phyloP scores from a whole-genome alignment of 2,113 vertebrate genomes.

The Syngnathoides biaculeatus region DNA sequence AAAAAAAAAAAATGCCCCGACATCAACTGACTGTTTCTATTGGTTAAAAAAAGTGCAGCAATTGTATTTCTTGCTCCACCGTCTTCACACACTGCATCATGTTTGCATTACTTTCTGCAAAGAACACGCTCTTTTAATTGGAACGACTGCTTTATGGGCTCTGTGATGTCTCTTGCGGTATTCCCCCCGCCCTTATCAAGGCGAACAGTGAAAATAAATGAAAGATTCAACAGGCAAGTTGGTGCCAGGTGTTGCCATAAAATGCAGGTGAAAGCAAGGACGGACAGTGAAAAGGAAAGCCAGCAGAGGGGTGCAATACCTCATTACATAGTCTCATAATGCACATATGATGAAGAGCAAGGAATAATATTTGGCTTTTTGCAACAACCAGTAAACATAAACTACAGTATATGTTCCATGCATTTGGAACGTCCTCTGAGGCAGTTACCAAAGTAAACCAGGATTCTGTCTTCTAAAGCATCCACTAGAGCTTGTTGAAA shows the following conservation, averaged over 20 bases:
- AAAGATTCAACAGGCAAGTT: conserved; percentile 56
- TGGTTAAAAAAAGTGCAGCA: background rate
- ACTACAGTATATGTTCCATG: background rate
- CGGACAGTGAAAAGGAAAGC: conserved; percentile 7
- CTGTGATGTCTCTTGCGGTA: conserved; percentile 49
- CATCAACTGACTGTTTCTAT: background rate
- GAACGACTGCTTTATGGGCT: conserved; percentile 47
- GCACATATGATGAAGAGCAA: background rate
- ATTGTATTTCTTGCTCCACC: conserved; percentile 9
- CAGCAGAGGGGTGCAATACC: background rate
- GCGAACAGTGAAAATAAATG: conserved; percentile 43
- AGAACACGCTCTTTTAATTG: conserved; percentile 57
- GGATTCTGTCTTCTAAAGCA: conserved; percentile 22
- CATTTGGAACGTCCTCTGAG: conserved; percentile 26
- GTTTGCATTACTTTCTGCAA: conserved; percentile 44
- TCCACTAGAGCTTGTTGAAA: conserved; percentile 32
- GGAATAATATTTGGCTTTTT: background rate
- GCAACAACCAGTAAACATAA: background rate
- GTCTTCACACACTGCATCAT: conserved; percentile 28
- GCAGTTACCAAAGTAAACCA: conserved; percentile 21
- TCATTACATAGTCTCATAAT: background rate
- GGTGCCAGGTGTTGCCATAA: conserved; percentile 45
- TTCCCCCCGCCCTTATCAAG: conserved; percentile 27
- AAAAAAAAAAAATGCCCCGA: background rate
- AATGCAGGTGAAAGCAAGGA: conserved; percentile 43